phyloP scores from a whole-genome alignment of 2,113 vertebrate species.

The Sinocyclocheilus grahami region DNA sequence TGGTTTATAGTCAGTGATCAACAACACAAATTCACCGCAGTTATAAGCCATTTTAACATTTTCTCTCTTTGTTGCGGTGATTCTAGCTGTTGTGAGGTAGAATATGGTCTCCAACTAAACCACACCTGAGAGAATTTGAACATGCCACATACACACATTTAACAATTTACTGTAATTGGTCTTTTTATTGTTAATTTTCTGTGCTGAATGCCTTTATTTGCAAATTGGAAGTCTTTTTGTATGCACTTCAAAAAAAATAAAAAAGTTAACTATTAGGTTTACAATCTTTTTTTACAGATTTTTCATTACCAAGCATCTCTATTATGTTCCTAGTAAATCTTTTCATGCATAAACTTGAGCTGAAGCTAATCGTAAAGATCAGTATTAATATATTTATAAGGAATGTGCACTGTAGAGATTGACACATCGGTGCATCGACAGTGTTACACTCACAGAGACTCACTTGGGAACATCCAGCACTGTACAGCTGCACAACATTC shows the following conservation, averaged over 20 bases:
- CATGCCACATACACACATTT: background rate
- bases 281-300: too few relatives aligned
- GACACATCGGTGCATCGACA: too few relatives aligned
- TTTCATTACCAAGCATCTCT: too few relatives aligned
- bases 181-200: background rate
- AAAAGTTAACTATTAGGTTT: background rate
- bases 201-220: background rate
- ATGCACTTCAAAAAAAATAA: background rate
- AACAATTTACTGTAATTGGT: background rate
- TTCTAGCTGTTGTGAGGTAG: background rate
- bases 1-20: background rate
- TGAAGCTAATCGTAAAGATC: too few relatives aligned
- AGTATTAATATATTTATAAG: too few relatives aligned
- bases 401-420: too few relatives aligned
- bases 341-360: too few relatives aligned
- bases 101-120: background rate
- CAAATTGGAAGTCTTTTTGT: background rate
- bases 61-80: background rate
- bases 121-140: background rate
- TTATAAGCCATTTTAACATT: background rate
- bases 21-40: background rate
- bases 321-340: too few relatives aligned
- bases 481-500: background rate
- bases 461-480: slow-evolving; percentile 1
- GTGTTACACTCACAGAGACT: background rate